phyloP scores from a whole-genome alignment of 2,888 invertebrate species.

The Leucozona laternaria region DNA sequence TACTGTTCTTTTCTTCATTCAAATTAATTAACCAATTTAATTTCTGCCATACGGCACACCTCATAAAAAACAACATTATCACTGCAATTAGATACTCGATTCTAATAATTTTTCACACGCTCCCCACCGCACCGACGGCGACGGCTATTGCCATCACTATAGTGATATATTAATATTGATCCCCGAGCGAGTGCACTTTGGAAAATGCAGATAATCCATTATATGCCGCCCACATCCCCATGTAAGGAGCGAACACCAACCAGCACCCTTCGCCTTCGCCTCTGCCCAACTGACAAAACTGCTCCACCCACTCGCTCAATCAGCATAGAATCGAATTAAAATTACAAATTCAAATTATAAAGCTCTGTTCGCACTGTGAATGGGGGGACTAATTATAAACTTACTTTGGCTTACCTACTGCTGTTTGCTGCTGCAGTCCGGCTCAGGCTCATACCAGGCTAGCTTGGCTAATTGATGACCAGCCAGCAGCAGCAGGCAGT shows the following conservation, averaged over 20 bases:
- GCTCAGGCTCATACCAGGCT: neutral
- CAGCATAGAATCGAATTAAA: constrained; percentile 57
- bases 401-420: constrained; percentile 22
- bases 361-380: constrained; percentile 51
- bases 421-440: neutral
- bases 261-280: constrained; percentile 15
- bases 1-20: constrained; percentile 46
- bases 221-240: constrained; percentile 52
- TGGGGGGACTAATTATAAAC: constrained; percentile 65
- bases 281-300: constrained; percentile 28
- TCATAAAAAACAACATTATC: constrained; percentile 74
- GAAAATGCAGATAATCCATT: constrained; percentile 65
- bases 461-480: constrained; percentile 47
- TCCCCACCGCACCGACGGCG: constrained; percentile 47
- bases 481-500: constrained; percentile 36
- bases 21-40: constrained; percentile 74
- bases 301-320: constrained; percentile 64
- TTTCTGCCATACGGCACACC: constrained; percentile 73
- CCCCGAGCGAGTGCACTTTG: constrained; percentile 52
- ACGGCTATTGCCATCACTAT: neutral
- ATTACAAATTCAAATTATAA: constrained; percentile 65
- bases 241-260: constrained; percentile 5
- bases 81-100: constrained; percentile 67
- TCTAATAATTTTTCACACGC: constrained; percentile 74
- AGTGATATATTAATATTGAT: constrained; percentile 73